Conservation (phyloP, 2,113 vertebrate genomes). For the Pycnonotus jocosus region DNA sequence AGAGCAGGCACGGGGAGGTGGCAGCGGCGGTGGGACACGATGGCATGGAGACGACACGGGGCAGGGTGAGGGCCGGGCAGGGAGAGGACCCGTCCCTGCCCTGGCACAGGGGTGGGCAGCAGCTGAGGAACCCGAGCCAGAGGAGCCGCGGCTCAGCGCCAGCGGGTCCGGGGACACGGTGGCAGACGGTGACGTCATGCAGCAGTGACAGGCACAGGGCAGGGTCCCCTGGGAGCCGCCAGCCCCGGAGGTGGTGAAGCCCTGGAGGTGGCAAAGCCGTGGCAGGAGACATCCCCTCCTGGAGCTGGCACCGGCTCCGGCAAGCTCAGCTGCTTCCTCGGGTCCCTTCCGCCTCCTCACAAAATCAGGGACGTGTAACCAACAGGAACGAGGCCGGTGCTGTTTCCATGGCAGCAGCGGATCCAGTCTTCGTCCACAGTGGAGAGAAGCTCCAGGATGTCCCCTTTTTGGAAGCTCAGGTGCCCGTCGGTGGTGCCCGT, state of each 20-base stretch:
- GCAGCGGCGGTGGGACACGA: neutral
- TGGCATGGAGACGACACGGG: neutral
- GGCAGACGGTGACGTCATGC: neutral
- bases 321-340: neutral
- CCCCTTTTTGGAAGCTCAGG: constrained; percentile 88
- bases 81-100: neutral
- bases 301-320: neutral
- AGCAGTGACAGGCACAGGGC: neutral
- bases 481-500: constrained; percentile 62
- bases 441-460: constrained; percentile 81
- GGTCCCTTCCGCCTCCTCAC: constrained; percentile 33
- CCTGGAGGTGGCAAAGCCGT: neutral
- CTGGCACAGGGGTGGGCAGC: neutral
- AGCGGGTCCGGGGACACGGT: neutral
- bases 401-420: constrained; percentile 82
- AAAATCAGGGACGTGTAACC: constrained; percentile 91
- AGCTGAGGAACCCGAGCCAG: neutral
- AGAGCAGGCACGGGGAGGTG: neutral
- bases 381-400: constrained; percentile 85
- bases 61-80: rapidly evolving
- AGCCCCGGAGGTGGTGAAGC: neutral
- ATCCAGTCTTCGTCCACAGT: constrained; percentile 94
- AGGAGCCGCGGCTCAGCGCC: rapidly evolving
- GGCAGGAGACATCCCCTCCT: neutral
- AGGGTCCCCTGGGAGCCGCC: neutral